Percentiles rank a stretch among this genome's conserved stretches.
phyloP scores from a whole-genome alignment of 1,140 invertebrate species.

The Pachyrhynchus sulphureomaculatus region DNA sequence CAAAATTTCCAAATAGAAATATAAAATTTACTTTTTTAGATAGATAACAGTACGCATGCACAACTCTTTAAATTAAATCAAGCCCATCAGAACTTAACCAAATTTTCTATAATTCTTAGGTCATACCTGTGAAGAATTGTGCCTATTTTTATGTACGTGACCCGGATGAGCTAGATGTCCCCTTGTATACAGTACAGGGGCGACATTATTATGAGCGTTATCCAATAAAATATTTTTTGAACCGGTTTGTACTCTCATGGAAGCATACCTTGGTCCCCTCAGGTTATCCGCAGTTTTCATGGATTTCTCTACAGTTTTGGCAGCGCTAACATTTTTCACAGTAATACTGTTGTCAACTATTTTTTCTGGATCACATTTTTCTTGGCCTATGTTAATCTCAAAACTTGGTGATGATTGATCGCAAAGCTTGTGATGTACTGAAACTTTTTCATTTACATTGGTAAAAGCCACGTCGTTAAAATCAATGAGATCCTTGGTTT shows the following conservation, averaged over 20 bases:
- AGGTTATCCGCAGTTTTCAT: not conserved
- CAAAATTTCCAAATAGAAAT: too few species aligned
- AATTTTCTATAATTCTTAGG: not conserved
- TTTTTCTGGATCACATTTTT: constrained; percentile 42
- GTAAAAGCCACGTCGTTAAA: not conserved
- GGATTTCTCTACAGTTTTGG: not conserved
- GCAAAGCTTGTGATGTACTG: constrained; percentile 59
- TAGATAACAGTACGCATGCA: not conserved
- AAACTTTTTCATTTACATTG: not conserved
- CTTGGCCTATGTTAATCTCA: constrained; percentile 33
- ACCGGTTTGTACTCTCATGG: constrained; percentile 68
- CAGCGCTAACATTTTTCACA: not conserved
- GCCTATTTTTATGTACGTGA: not conserved
- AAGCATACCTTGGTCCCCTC: constrained; percentile 57
- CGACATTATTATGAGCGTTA: constrained; percentile 67
- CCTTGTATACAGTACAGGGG: constrained; percentile 66
- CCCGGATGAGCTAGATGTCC: constrained; percentile 20
- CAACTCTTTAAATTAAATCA: not conserved
- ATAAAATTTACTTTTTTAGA: too few species aligned
- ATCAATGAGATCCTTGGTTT: constrained; percentile 17
- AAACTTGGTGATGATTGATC: constrained; percentile 44
- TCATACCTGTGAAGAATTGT: constrained; percentile 18
- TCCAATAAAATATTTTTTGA: constrained; percentile 78
- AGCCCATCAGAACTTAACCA: not conserved
- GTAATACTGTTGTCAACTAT: not conserved